A percentile compares a stretch with the other conserved stretches of the same genome.
Evolutionary conservation across 2,888 invertebrate genomes (phyloP).

Genomic region (Amphimallon solstitiale): DNA sequence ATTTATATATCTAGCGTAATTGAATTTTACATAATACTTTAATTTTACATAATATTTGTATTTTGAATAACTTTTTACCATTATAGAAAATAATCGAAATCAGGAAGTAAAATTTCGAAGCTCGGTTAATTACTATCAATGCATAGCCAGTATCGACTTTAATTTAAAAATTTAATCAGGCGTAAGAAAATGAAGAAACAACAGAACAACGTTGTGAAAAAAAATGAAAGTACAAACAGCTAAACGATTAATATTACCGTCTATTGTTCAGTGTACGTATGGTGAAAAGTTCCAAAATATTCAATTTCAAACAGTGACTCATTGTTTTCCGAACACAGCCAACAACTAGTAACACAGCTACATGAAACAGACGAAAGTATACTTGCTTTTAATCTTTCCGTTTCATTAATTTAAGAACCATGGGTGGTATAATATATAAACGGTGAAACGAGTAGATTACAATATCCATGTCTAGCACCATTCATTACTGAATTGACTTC

Average conservation of each 20-base stretch:
- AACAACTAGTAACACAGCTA: constrained; percentile 3
- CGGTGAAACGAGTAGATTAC: constrained; percentile 21
- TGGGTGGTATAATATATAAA: constrained; percentile 30
- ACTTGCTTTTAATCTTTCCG: constrained; percentile 29
- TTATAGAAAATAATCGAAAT: no score
- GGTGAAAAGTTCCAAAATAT: constrained; percentile 35
- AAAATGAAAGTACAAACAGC: constrained; percentile 21
- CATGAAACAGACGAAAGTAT: constrained; percentile 12
- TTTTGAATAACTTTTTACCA: no score
- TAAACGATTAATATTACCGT: neutral
- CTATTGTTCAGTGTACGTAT: constrained; percentile 12
- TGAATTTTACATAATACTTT: no score
- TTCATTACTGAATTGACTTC: constrained; percentile 5
- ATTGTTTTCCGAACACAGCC: constrained; percentile 26
- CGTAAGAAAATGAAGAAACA: no score
- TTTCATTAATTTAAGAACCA: constrained; percentile 32
- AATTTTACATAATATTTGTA: no score
- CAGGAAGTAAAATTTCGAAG: no score
- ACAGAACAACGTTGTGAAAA: neutral
- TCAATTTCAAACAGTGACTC: constrained; percentile 37
- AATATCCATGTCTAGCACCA: neutral
- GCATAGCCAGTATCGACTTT: no score
- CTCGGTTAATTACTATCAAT: no score
- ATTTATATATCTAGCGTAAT: no score
- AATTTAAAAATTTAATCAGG: no score